A percentile compares a stretch with the other conserved stretches of the same genome.
phyloP scores from a whole-genome alignment of 2,888 invertebrate species.

The Hydraecia micacea region DNA sequence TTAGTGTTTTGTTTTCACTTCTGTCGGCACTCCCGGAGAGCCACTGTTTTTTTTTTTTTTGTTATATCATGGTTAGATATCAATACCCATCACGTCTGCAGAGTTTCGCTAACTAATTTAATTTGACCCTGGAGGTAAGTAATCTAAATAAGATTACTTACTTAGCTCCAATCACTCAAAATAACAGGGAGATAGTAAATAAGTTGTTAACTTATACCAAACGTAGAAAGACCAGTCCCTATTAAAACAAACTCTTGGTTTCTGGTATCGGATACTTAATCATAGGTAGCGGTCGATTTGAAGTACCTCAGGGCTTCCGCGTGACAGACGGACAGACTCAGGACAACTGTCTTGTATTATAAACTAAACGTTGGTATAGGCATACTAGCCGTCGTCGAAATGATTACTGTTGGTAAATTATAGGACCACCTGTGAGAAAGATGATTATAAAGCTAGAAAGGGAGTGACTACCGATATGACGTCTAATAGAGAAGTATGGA shows the following conservation, averaged over 20 bases:
- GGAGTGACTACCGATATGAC: not conserved
- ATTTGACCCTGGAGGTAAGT: too few species aligned
- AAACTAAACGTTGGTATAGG: slow-evolving; percentile 20
- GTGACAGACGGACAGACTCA: slow-evolving; percentile 58
- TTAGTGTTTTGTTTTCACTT: too few species aligned
- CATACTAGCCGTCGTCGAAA: not conserved
- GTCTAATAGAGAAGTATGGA: not conserved
- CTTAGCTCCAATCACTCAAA: too few species aligned
- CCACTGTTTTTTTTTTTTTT: too few species aligned
- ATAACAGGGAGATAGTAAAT: too few species aligned
- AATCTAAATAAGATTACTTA: too few species aligned
- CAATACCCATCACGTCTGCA: too few species aligned
- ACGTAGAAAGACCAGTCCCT: slow-evolving; percentile 68
- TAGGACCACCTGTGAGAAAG: not conserved
- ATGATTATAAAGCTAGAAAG: not conserved
- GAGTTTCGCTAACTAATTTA: too few species aligned
- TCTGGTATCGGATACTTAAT: slow-evolving; percentile 76
- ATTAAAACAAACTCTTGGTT: slow-evolving; percentile 78
- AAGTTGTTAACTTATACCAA: slow-evolving; percentile 58
- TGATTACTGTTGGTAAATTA: not conserved
- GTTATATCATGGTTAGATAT: too few species aligned
- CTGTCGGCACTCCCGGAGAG: too few species aligned
- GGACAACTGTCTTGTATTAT: slow-evolving; percentile 46
- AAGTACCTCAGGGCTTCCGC: slow-evolving; percentile 73
- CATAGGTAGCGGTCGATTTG: slow-evolving; percentile 73